These are phyloP conservation scores for Aldabrachelys gigantea DNA, from an alignment of 2,113 vertebrate genomes.

Conservation along the genomic window DNA sequence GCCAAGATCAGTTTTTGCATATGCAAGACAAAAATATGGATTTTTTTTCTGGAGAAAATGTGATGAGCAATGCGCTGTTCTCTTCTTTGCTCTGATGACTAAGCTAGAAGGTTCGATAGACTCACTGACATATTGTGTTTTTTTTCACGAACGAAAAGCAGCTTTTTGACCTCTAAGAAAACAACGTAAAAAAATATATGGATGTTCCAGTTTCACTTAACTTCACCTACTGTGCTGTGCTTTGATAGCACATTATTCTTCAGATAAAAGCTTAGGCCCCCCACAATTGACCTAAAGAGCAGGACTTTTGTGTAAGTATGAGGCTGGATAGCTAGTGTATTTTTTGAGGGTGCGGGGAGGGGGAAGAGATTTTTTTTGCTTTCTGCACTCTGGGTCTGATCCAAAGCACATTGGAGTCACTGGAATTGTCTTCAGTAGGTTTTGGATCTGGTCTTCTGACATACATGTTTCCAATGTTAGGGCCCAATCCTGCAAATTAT, in stretches of 20 bases:
- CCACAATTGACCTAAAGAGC: background rate
- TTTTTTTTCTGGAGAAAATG: background rate
- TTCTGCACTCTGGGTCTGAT: background rate
- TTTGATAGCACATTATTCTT: background rate
- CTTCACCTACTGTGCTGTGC: background rate
- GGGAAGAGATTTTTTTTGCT: background rate
- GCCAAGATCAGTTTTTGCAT: background rate
- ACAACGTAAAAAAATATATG: background rate
- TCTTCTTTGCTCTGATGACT: background rate
- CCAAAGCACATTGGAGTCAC: background rate
- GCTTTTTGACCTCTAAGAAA: background rate
- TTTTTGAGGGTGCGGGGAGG: background rate
- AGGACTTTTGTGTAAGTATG: background rate
- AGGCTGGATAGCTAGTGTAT: accelerated
- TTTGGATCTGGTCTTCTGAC: background rate
- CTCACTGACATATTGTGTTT: background rate
- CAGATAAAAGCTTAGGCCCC: background rate
- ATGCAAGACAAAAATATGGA: background rate
- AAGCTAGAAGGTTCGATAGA: background rate
- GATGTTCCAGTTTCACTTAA: background rate
- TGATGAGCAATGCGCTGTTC: background rate
- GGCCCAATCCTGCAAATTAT: background rate
- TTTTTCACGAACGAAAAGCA: background rate
- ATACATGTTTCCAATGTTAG: background rate
- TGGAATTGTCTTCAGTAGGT: background rate